Base-by-base conservation (phyloP, 2,888 invertebrate species). In the Bugulina stolonifera region DNA sequence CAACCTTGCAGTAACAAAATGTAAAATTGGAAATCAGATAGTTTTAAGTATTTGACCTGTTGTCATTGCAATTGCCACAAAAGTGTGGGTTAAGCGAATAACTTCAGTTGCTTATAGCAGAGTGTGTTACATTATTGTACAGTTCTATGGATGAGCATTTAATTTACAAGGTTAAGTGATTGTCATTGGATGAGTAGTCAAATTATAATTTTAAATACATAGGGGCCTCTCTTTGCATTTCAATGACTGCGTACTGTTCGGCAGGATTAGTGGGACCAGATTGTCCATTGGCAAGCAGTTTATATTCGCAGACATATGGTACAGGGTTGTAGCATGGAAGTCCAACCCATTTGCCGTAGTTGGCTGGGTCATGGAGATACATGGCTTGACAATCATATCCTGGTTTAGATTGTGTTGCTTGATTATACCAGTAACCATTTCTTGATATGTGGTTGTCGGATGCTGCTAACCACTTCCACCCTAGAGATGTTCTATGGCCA, bases 311-410 rank as follows among this genome's bases (percentile, higher is more conserved):
- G 35, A 70, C 70, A 29, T 54, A 70, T 23, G 70, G 35, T 23
- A 23, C 52, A 43, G 43, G 23, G 5, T 18, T n/a, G 18, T 22
- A 5, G 52, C 70, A 70, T 25, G 43, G 70, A 14, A 43, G 43
- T 14, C 52, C 43, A 43, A 70, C 70, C 70, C 70, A 70, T 70
- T 70, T 34, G 35, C 52, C 70, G 43, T 23, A 70, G n/a, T 43
- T 23, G 3, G 23, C 25, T 25, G 3, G 23, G 3, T 34, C 70
- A 43, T 70, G 29, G 10, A 70, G 5, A 23, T 43, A 54, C 70
- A 70, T 70, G n/a, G 70, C 70, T 32, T 54, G 54, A 29, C 70
- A 70, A 29, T 70, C 52, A 29, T 70, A 54, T 54, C 70, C 70
- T 5, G 70, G 29, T 32, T 70, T 70, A 10, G 23, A 32, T 54